Percentiles rank a stretch among this genome's conserved stretches.
These are phyloP conservation scores for Heteromurus nitidus DNA, from an alignment of 2,888 invertebrate genomes.

Conservation along the genomic window DNA sequence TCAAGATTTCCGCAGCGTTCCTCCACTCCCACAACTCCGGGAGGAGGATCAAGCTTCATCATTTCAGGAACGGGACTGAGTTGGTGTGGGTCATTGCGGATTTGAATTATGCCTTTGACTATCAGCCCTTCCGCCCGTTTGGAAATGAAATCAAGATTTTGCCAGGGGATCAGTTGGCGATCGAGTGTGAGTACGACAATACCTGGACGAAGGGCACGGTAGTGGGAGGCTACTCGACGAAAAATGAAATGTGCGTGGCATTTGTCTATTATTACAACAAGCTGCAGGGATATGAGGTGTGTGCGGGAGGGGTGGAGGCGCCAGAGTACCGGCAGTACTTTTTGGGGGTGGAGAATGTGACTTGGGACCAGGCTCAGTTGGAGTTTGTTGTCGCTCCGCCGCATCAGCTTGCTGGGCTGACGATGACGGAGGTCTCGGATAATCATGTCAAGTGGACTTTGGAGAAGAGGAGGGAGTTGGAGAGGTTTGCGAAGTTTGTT, in stretches of 20 bases:
- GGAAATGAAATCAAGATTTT: slow-evolving; percentile 40
- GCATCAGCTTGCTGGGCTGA: slow-evolving; percentile 13
- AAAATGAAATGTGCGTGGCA: slow-evolving; percentile 43
- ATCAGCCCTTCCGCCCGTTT: slow-evolving; percentile 50
- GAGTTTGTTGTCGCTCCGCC: slow-evolving; percentile 25
- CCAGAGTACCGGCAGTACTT: slow-evolving; percentile 32
- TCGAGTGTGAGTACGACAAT: slow-evolving; percentile 19
- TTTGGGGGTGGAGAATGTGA: slow-evolving; percentile 45
- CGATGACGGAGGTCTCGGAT: background rate
- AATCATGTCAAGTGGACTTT: slow-evolving; percentile 3
- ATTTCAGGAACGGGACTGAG: slow-evolving; percentile 85
- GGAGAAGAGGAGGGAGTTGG: background rate
- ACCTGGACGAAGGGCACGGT: slow-evolving; percentile 40
- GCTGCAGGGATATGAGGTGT: slow-evolving; percentile 20
- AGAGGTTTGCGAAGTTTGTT: no score
- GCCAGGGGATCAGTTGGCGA: slow-evolving; percentile 66
- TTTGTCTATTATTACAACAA: slow-evolving; percentile 46
- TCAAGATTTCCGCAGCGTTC: background rate
- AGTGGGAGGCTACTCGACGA: slow-evolving; percentile 34
- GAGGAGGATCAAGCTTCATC: slow-evolving; percentile 83
- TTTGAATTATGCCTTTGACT: slow-evolving; percentile 56
- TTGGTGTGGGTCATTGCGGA: slow-evolving; percentile 83
- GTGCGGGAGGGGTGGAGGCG: slow-evolving; percentile 42
- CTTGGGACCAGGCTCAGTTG: slow-evolving; percentile 26
- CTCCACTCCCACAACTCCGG: slow-evolving; percentile 13